Evolutionary conservation across 2,797 vertebrate genomes (phyloP), one percentile per base, ranked within the genome.

Genomic region (Choloepus didactylus): DNA sequence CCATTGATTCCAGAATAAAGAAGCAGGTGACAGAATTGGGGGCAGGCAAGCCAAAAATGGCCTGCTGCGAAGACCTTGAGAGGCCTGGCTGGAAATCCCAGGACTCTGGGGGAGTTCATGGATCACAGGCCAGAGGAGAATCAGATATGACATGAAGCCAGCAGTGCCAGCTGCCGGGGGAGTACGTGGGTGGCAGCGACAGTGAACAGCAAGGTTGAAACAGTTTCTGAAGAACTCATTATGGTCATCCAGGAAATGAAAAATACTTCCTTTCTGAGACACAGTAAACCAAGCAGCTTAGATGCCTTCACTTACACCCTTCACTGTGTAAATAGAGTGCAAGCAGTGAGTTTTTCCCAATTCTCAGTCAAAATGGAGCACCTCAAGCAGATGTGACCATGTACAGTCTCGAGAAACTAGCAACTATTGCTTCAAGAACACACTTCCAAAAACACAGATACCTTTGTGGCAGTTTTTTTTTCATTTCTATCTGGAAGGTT

Each of bases 391-490:
- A 98, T 15, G 89, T 98, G 69, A 97, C 98, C 5, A 97, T 98
- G 2, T 99, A 98, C 97, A 98, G 98, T n/a, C 97, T 99, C 89
- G 98, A 99, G 93, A 99, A 99, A 94, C 83, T 99, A 98, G 98
- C 99, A 96, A 86, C 98, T 79, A 97, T 99, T 95, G 99, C 98
- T 31, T 99, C 99, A 35, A 35, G 99, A 99, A n/a, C 99, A 99
- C 96, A 98, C 98, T 21, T 99, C 99, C 18, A 99, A 99, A 98
- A 99, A 99, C 97, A 99, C 98, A 97, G 99, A 99, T 97, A 98
- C 99, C 0, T 99, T 99, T 94, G 98, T 99, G 96, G 98, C 99
- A 86, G 99, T 35, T 35, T 35, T 35, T 35, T 35, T 99, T 97
- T 99, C 99, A 1, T 98, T 99, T 97, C 98, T 98, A 38, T 99